Base-by-base conservation (phyloP, 2,888 invertebrate genomes). In the Eupithecia vulgata region DNA sequence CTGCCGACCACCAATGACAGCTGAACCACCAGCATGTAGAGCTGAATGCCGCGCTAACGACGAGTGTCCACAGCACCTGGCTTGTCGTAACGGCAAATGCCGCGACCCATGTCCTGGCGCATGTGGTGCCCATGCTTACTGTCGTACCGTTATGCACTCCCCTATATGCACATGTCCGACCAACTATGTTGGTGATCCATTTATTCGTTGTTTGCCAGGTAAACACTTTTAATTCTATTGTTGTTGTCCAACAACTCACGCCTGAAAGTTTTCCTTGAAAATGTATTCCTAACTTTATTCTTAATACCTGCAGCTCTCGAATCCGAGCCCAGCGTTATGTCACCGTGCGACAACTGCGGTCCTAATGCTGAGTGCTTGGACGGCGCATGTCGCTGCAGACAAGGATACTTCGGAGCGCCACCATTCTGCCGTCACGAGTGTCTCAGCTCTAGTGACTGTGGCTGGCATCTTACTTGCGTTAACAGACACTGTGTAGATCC, bases 371-470 rank as follows among this genome's bases (percentile, higher is more conserved):
- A 96, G 81, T 97, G 97, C 83, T 91, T 96, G 12, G 95, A 96
- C 85, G 95, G 96, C 8, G 95, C 95, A 57, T 97, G 97, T 87
- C 96, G 95, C 78, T 97, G 97, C 84, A 89, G 95, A 71, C 89
- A 95, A 13, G 96, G 95, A 83, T 96, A 96, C 88, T 94, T 96
- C 74, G 97, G 97, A 78, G 95, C 96, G 82, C 97, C 97, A 65
- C 97, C 96, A 81, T 96, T 95, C 80, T 97, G 97, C 86, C 95
- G 96, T 79, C 96, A 96, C 42, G 97, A 97, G 88, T 97, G 97
- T 90, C 90, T 96, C 6, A 90, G 96, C 74, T 96, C 96, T 84
- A 95, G 95, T 35, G 97, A 97, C 83, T 97, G 97, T 86, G 93
- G 95, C 30, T 95, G 96, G 78, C 96, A 95, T 81, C 95, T 95